Evolutionary conservation across 2,888 invertebrate genomes (phyloP).

Genomic region (Augochlorella aurata): DNA sequence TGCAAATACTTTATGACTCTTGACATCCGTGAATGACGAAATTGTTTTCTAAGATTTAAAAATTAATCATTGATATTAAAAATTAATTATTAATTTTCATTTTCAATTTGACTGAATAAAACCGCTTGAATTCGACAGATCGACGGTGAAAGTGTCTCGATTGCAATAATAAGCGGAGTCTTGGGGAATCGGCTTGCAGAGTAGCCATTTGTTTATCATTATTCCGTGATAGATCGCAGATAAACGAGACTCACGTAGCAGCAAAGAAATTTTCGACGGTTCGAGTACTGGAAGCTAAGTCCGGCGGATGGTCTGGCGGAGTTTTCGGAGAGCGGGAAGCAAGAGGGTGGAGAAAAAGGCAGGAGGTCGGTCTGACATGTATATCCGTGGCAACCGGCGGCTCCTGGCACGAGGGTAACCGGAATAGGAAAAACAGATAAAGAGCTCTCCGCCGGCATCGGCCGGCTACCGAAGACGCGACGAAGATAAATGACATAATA

Average conservation of each 20-base stretch:
- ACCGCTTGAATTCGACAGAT: too few species aligned
- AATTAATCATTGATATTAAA: too few species aligned
- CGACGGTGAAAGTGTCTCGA: too few species aligned
- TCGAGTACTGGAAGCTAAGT: too few species aligned
- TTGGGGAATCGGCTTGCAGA: too few species aligned
- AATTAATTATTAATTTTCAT: too few species aligned
- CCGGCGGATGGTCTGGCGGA: conserved; percentile 7
- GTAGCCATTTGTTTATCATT: not conserved
- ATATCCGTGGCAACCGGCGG: conserved; percentile 63
- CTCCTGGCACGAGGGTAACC: conserved; percentile 48
- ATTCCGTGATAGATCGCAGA: not conserved
- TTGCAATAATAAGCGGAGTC: too few species aligned
- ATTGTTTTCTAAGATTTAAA: too few species aligned
- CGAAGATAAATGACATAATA: conserved; percentile 81
- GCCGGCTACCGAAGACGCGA: conserved; percentile 63
- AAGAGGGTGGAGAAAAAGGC: conserved; percentile 37
- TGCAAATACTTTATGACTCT: too few species aligned
- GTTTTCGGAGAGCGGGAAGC: conserved; percentile 2
- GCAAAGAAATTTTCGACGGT: too few species aligned
- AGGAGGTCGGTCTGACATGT: conserved; percentile 51
- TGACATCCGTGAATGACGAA: too few species aligned
- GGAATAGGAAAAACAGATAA: conserved; percentile 67
- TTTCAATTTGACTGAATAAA: too few species aligned
- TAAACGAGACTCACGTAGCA: not conserved
- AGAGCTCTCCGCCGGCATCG: conserved; percentile 52